Evolutionary conservation across 2,797 vertebrate genomes (phyloP).

Genomic region (Sebastes steindachneri): DNA sequence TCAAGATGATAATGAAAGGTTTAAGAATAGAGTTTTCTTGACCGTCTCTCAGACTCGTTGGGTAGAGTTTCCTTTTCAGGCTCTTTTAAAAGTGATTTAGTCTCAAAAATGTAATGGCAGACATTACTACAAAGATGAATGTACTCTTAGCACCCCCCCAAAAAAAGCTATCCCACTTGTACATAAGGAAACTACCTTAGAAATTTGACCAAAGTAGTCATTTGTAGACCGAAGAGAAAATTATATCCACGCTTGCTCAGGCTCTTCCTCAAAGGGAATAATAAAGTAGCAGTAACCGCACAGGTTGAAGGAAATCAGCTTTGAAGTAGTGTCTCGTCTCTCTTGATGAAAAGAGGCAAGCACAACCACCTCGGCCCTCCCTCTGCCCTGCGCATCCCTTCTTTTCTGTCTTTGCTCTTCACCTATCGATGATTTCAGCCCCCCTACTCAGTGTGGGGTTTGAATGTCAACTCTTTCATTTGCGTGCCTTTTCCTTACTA

Average conservation of each 20-base stretch:
- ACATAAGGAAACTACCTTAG: slow-evolving; percentile 5
- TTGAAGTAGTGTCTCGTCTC: slow-evolving; percentile 52
- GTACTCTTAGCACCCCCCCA: background rate
- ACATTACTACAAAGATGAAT: slow-evolving; percentile 39
- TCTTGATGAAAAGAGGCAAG: slow-evolving; percentile 30
- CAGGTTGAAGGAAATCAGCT: slow-evolving; percentile 51
- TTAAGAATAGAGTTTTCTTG: slow-evolving; percentile 47
- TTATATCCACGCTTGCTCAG: slow-evolving; percentile 9
- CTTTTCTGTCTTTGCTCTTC: slow-evolving; percentile 6
- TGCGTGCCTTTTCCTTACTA: background rate
- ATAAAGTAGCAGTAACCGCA: slow-evolving; percentile 42
- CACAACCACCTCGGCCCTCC: slow-evolving; percentile 4
- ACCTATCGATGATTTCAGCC: slow-evolving; percentile 19
- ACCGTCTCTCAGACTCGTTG: slow-evolving; percentile 16
- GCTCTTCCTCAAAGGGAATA: slow-evolving; percentile 64
- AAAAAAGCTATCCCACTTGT: background rate
- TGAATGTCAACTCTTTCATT: slow-evolving; percentile 24
- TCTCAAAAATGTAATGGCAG: slow-evolving; percentile 45
- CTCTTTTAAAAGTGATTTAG: slow-evolving; percentile 35
- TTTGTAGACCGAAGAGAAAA: slow-evolving; percentile 55
- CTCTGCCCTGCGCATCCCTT: background rate
- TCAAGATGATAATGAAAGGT: slow-evolving; percentile 46
- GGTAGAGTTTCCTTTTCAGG: slow-evolving; percentile 16
- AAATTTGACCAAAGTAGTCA: slow-evolving; percentile 55
- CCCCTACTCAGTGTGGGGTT: background rate